These are phyloP conservation scores for Metaphire vulgaris DNA, from an alignment of 1,140 invertebrate species.

Conservation along the genomic window DNA sequence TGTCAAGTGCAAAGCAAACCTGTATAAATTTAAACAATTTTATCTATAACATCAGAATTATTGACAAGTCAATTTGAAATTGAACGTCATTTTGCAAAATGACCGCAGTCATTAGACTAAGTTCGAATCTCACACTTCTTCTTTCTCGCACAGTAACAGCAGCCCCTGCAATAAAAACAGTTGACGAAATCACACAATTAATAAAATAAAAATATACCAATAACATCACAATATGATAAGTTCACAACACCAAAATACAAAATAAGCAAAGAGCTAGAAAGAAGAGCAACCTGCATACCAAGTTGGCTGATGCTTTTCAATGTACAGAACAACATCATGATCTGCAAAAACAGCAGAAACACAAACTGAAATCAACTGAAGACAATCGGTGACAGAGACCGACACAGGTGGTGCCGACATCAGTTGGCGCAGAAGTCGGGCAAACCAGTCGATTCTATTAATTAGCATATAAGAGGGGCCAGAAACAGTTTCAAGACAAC, in stretches of 20 bases:
- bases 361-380: background rate
- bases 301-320: conserved; percentile 42
- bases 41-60: no score
- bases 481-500: background rate
- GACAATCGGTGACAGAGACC: no score
- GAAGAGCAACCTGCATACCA: conserved; percentile 34
- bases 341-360: conserved; percentile 33
- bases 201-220: background rate
- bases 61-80: no score
- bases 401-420: no score
- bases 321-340: conserved; percentile 36
- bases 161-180: conserved; percentile 36
- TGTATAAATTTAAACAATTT: no score
- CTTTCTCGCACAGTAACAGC: conserved; percentile 46
- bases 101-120: no score
- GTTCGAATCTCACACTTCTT: conserved; percentile 36
- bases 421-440: no score
- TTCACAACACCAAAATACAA: no score
- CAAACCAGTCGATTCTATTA: background rate
- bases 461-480: background rate
- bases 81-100: no score
- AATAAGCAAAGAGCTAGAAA: background rate
- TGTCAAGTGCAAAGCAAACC: no score
- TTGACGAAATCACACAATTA: background rate
- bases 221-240: no score